Evolutionary conservation across 2,113 vertebrate genomes (phyloP).

Genomic region (Cynocephalus volans): DNA sequence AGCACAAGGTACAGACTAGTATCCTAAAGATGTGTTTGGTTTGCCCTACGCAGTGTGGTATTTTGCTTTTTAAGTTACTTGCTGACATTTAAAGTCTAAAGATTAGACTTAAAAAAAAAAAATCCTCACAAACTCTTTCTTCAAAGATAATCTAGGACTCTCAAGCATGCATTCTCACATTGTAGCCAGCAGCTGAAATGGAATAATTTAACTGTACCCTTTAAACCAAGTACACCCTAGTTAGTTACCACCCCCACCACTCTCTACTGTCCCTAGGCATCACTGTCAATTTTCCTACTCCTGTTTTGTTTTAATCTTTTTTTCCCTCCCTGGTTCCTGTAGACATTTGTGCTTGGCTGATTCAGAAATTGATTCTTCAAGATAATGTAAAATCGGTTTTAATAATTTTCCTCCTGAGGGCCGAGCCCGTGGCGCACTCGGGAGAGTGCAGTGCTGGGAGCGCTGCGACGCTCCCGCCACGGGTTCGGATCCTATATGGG

Average conservation of each 20-base stretch:
- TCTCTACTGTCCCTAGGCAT: neutral
- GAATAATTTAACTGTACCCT: rapidly evolving
- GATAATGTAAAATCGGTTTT: neutral
- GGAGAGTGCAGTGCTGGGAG: no score
- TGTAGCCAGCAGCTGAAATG: neutral
- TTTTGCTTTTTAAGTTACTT: neutral
- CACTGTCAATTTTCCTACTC: neutral
- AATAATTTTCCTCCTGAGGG: neutral
- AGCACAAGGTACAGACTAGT: rapidly evolving
- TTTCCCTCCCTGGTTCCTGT: no score
- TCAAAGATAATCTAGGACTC: neutral
- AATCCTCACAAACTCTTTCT: neutral
- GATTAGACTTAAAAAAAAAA: neutral
- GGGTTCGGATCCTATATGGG: no score
- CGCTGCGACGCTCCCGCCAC: no score
- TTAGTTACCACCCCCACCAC: rapidly evolving
- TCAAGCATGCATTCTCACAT: rapidly evolving
- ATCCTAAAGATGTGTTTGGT: neutral
- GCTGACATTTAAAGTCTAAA: neutral
- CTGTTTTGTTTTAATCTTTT: neutral
- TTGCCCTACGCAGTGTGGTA: neutral
- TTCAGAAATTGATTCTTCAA: neutral
- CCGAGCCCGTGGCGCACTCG: no score
- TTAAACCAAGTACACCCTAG: rapidly evolving
- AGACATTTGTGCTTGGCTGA: neutral